Conservation (phyloP, 37 sponge, comb jelly and placozoan species). For the Petrosia ficiformis region DNA sequence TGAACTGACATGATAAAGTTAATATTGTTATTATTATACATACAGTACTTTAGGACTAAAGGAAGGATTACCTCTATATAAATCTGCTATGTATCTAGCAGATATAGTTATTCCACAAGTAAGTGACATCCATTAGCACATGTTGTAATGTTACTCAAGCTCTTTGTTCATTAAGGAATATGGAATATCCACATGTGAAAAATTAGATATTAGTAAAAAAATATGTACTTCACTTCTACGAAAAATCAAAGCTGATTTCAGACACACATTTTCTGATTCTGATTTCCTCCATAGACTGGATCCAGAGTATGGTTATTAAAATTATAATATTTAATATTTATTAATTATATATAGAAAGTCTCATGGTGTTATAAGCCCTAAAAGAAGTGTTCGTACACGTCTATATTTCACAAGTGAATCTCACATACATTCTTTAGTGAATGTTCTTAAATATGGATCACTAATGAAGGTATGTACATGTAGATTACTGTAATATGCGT, state of each 20-base stretch:
- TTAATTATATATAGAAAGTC: constrained; percentile 47
- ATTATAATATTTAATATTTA: background rate
- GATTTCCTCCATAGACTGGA: constrained; percentile 77
- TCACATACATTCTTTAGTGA: constrained; percentile 85
- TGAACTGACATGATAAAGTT: background rate
- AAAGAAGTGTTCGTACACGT: constrained; percentile 84
- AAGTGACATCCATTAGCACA: background rate
- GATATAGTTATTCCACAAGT: constrained; percentile 95
- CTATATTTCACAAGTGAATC: constrained; percentile 97
- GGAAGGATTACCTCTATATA: constrained; percentile 46
- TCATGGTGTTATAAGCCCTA: constrained; percentile 70
- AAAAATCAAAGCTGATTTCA: constrained; percentile 85
- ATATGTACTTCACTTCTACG: constrained; percentile 70
- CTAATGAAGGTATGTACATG: constrained; percentile 78
- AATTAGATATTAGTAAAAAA: constrained; percentile 73
- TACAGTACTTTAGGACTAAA: constrained; percentile 48
- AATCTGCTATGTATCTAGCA: constrained; percentile 67
- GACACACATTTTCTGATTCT: constrained; percentile 56
- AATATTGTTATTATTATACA: background rate
- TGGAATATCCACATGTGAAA: constrained; percentile 87
- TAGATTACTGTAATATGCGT: too few species aligned
- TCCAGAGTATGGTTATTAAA: constrained; percentile 48
- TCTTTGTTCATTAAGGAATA: constrained; percentile 75
- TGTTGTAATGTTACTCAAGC: background rate
- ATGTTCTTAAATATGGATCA: constrained; percentile 63